Conservation (phyloP, 2,797 vertebrate species). For the Cynodonichthys magdalenae region DNA sequence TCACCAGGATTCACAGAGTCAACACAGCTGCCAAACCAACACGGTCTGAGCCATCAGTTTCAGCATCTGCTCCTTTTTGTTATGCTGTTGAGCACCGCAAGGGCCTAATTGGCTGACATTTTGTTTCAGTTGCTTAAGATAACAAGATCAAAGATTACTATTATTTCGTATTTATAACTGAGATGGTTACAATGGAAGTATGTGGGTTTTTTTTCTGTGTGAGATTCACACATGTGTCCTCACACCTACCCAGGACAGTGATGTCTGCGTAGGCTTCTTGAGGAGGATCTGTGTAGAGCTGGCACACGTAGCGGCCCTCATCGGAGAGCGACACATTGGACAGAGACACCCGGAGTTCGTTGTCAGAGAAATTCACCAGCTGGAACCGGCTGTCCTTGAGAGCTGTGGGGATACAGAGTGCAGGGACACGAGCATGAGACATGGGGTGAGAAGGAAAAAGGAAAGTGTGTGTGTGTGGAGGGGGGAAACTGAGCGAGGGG, state of each 20-base stretch:
- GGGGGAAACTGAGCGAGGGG: slow-evolving; percentile 25
- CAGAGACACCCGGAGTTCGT: slow-evolving; percentile 95
- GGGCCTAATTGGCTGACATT: slow-evolving; percentile 80
- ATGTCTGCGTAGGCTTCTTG: slow-evolving; percentile 96
- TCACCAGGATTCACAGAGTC: slow-evolving; percentile 79
- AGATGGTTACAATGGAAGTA: slow-evolving; percentile 36
- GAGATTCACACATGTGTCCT: slow-evolving; percentile 49
- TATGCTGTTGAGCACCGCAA: slow-evolving; percentile 69
- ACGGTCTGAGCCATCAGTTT: slow-evolving; percentile 71
- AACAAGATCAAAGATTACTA: slow-evolving; percentile 72
- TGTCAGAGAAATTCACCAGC: slow-evolving; percentile 99
- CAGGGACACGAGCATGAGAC: slow-evolving; percentile 62
- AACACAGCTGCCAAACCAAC: slow-evolving; percentile 80
- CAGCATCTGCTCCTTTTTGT: slow-evolving; percentile 80
- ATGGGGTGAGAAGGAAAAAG: slow-evolving; percentile 33
- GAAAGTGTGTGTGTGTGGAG: slow-evolving; percentile 1
- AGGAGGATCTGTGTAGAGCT: slow-evolving; percentile 97
- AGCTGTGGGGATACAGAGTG: slow-evolving; percentile 72
- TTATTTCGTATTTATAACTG: slow-evolving; percentile 55
- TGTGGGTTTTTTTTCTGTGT: slow-evolving; percentile 4
- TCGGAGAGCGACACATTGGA: slow-evolving; percentile 97
- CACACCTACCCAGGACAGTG: slow-evolving; percentile 91
- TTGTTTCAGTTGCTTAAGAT: slow-evolving; percentile 75
- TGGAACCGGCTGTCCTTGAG: slow-evolving; percentile 99
- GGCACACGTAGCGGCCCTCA: slow-evolving; percentile 97